Base-by-base conservation (phyloP, 2,888 invertebrate genomes). In the Himalopsyche japonica region DNA sequence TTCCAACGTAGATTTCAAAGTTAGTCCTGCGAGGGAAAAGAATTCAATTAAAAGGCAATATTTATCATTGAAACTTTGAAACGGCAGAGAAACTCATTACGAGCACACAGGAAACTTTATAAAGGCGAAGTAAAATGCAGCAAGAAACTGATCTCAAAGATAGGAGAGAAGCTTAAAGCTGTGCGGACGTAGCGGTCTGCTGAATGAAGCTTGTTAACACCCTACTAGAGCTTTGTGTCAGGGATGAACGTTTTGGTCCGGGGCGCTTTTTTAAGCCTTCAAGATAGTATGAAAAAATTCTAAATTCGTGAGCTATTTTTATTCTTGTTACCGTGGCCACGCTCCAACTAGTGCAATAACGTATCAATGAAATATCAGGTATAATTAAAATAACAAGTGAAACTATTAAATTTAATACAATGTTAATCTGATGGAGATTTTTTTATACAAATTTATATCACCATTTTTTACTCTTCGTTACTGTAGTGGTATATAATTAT, bases 11-110 rank as follows among this genome's bases (percentile, higher is more conserved):
- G 34, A 76, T 30, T 76, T 76, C n/a, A 57, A 57, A 57, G 20
- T 57, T 57, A 20, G 57, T 57, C 57, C 24, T 57, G 47, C 32
- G 18, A 77, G 48, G 81, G 79, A 84, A 81, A 84, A 84, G 70
- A 84, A 84, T 82, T 86, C 86, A 86, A 86, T 86, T 86, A 84
- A 86, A 84, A 82, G 79, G 77, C 83, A 84, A 86, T 84, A 86
- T 86, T 86, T 84, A 80, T 84, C 80, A 76, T 80, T 79, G 83
- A 78, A 83, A 85, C 77, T 85, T 83, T 84, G 64, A 82, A 84
- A 76, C 79, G 70, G 30, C 64, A 70, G 47, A 30, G 82, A 85
- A 85, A 85, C 85, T 85, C 85, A 85, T 85, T 85, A 85, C 77
- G n/a, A 70, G 43, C 70, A 76, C 76, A 82, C 70, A 76, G 76